These are phyloP conservation scores for Cydia fagiglandana DNA, from an alignment of 1,140 invertebrate genomes.

Conservation along the genomic window DNA sequence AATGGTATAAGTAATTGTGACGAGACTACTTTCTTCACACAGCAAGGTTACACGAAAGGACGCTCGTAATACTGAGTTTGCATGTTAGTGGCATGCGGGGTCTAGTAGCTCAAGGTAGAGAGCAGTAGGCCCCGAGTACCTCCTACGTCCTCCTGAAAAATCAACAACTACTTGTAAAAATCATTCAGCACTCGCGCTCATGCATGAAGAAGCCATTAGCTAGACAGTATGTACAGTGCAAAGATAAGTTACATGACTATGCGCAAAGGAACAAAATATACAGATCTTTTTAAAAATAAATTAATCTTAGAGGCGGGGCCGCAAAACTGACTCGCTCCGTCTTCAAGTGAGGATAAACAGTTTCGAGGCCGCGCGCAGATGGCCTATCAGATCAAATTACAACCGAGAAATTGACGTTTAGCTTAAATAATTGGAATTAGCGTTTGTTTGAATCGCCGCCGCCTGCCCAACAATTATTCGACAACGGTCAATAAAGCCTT, in stretches of 20 bases:
- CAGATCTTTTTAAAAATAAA: slow-evolving; percentile 63
- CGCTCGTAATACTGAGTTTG: slow-evolving; percentile 55
- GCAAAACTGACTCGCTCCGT: slow-evolving; percentile 33
- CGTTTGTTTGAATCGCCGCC: slow-evolving; percentile 49
- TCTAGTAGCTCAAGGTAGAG: slow-evolving; percentile 81
- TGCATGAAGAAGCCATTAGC: slow-evolving; percentile 68
- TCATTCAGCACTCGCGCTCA: slow-evolving; percentile 50
- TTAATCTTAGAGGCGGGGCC: slow-evolving; percentile 45
- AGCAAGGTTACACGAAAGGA: slow-evolving; percentile 50
- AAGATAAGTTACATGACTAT: slow-evolving; percentile 61
- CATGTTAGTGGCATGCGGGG: slow-evolving; percentile 46
- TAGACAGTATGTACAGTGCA: slow-evolving; percentile 53
- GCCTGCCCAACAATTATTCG: slow-evolving; percentile 79
- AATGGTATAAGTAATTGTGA: slow-evolving; percentile 41
- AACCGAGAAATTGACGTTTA: slow-evolving; percentile 69
- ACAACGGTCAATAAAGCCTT: slow-evolving; percentile 90
- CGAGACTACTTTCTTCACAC: slow-evolving; percentile 46
- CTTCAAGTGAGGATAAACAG: slow-evolving; percentile 18
- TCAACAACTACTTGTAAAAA: slow-evolving; percentile 68
- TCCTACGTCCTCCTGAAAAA: slow-evolving; percentile 78
- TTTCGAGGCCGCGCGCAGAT: slow-evolving; percentile 33
- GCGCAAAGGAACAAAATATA: slow-evolving; percentile 70
- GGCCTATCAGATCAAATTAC: slow-evolving; percentile 51
- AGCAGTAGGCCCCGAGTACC: slow-evolving; percentile 80
- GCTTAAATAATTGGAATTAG: slow-evolving; percentile 55